A percentile compares a stretch with the other conserved stretches of the same genome.
These are phyloP conservation scores for Tuta absoluta DNA, from an alignment of 2,888 invertebrate genomes.

Conservation along the genomic window DNA sequence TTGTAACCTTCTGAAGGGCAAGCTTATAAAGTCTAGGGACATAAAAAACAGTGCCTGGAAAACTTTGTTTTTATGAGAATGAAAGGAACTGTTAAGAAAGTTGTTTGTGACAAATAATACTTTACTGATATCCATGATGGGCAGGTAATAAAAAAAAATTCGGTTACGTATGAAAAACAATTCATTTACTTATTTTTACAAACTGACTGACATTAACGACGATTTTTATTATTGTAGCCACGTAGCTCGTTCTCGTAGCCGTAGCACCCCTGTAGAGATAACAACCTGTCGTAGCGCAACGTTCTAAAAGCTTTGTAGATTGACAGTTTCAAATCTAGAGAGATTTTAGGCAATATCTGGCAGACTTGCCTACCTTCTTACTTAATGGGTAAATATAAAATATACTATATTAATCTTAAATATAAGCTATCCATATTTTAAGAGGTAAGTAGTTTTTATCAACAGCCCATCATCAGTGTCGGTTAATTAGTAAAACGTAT, in stretches of 20 bases:
- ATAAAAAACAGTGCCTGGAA: not conserved
- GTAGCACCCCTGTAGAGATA: not conserved
- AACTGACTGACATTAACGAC: too few species aligned
- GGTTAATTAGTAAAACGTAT: too few species aligned
- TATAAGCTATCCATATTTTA: too few species aligned
- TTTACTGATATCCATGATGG: too few species aligned
- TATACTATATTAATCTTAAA: too few species aligned
- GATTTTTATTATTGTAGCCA: not conserved
- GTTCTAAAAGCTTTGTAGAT: not conserved
- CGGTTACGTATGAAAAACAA: too few species aligned
- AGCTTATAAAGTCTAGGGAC: not conserved
- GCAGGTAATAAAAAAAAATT: too few species aligned
- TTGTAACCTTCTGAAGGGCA: conserved; percentile 7
- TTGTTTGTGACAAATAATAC: not conserved
- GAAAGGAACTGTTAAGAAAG: not conserved
- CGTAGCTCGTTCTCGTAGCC: not conserved
- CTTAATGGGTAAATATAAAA: too few species aligned
- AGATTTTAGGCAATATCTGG: not conserved
- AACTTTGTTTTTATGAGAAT: conserved; percentile 1
- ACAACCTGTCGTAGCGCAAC: not conserved
- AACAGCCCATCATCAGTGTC: too few species aligned
- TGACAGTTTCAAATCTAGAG: not conserved
- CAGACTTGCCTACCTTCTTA: too few species aligned
- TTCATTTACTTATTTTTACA: too few species aligned
- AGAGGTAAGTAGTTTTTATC: too few species aligned